These are phyloP conservation scores for Pandemis corylana DNA, from an alignment of 2,888 invertebrate genomes.

Conservation along the genomic window DNA sequence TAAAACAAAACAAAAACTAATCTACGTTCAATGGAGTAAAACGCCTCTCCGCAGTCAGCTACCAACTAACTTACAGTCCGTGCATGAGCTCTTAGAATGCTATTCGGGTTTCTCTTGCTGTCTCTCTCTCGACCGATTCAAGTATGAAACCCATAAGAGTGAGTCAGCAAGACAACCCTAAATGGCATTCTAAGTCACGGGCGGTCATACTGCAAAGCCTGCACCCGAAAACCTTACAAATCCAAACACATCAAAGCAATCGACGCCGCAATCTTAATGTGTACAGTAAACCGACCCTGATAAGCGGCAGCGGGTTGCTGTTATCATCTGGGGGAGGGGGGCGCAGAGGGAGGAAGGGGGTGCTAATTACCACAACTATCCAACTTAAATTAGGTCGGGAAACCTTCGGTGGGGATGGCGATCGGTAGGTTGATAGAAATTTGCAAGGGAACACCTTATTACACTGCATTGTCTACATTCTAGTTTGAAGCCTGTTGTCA, in stretches of 20 bases:
- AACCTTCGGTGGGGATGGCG: constrained; percentile 39
- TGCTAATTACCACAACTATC: constrained; percentile 63
- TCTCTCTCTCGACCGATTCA: too few relatives aligned
- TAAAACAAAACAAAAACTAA: too few relatives aligned
- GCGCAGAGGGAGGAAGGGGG: constrained; percentile 40
- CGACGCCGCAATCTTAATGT: constrained; percentile 42
- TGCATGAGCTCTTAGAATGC: too few relatives aligned
- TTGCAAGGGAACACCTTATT: background rate
- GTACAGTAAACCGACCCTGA: constrained; percentile 44
- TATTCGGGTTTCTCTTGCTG: too few relatives aligned
- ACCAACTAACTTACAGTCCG: too few relatives aligned
- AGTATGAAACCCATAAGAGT: too few relatives aligned
- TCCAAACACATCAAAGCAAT: constrained; percentile 34
- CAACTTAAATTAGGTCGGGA: constrained; percentile 63
- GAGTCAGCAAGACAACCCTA: too few relatives aligned
- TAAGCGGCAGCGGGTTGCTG: constrained; percentile 53
- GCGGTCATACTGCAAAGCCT: background rate
- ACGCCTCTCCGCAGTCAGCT: too few relatives aligned
- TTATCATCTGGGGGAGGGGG: constrained; percentile 50
- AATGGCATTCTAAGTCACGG: too few relatives aligned
- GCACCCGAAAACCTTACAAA: constrained; percentile 16
- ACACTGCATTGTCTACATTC: background rate
- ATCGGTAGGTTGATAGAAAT: constrained; percentile 23
- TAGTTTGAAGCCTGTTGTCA: too few relatives aligned
- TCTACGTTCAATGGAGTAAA: too few relatives aligned